Evolutionary conservation across 2,888 invertebrate species (phyloP).

Genomic region (Acanthoscelides obtectus): DNA sequence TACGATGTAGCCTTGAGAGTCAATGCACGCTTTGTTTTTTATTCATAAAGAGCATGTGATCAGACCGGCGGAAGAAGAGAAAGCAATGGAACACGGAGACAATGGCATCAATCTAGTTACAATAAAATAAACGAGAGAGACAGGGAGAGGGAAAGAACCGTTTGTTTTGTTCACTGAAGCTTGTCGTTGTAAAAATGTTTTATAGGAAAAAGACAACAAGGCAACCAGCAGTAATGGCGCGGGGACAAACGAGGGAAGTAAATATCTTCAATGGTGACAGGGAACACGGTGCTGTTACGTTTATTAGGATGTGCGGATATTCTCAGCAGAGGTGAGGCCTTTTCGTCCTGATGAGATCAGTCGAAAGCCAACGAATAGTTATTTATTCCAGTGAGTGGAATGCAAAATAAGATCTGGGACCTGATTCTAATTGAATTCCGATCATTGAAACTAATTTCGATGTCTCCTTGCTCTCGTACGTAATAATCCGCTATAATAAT

Average conservation of each 20-base stretch:
- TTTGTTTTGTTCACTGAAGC: conserved; percentile 38
- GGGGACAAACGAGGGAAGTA: background rate
- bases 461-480: no score
- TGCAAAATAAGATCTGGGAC: no score
- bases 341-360: no score
- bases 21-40: background rate
- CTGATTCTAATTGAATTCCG: no score
- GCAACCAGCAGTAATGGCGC: conserved; percentile 5
- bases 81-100: conserved; percentile 8
- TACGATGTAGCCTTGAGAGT: background rate
- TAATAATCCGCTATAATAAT: no score
- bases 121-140: conserved; percentile 27
- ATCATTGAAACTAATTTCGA: no score
- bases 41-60: conserved; percentile 6
- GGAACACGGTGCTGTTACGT: background rate
- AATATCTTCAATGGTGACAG: background rate
- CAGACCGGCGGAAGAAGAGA: conserved; percentile 11
- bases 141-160: conserved; percentile 26
- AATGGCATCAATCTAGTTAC: conserved; percentile 32
- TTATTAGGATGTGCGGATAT: background rate
- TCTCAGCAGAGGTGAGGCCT: no score
- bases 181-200: conserved; percentile 39
- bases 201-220: conserved; percentile 26
- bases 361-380: no score
- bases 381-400: no score